These are phyloP conservation scores for Drosophila koepferae DNA, from an alignment of 2,888 invertebrate genomes.

Conservation along the genomic window DNA sequence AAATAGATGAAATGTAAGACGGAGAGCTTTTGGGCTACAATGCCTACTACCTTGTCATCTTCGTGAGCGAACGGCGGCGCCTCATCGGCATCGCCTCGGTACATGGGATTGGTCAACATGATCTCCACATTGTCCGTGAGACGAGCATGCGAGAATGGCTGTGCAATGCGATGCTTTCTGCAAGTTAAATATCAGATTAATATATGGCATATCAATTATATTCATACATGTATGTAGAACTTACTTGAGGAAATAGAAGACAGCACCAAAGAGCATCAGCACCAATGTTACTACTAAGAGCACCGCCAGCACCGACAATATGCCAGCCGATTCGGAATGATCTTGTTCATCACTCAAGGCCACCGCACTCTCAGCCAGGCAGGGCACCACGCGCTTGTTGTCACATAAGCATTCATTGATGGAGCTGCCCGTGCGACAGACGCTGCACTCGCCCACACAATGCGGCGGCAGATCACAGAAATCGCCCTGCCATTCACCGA, in stretches of 20 bases:
- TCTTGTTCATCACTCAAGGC: conserved; percentile 77
- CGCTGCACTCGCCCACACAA: conserved; percentile 83
- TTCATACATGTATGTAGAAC: conserved; percentile 41
- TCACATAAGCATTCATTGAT: conserved; percentile 84
- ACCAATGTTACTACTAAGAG: conserved; percentile 79
- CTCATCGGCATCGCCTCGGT: conserved; percentile 90
- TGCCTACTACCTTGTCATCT: conserved; percentile 87
- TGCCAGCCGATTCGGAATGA: conserved; percentile 66
- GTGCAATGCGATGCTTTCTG: conserved; percentile 86
- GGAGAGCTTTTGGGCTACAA: too few species aligned
- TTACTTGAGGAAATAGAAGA: conserved; percentile 85
- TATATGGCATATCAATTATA: background rate
- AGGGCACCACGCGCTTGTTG: conserved; percentile 80
- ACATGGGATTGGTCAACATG: conserved; percentile 91
- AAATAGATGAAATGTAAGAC: conserved; percentile 30
- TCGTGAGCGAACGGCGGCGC: conserved; percentile 87
- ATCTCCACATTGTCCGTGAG: conserved; percentile 94
- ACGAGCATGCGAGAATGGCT: conserved; percentile 91
- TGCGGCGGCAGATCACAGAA: conserved; percentile 86
- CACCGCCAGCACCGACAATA: conserved; percentile 80
- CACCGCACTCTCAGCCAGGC: conserved; percentile 84
- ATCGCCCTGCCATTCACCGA: conserved; percentile 87
- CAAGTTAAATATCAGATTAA: background rate
- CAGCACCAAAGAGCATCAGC: conserved; percentile 81
- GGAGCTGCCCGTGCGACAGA: conserved; percentile 83